Evolutionary conservation across 2,888 invertebrate species (phyloP).

Genomic region (Dryocosmus kuriphilus): DNA sequence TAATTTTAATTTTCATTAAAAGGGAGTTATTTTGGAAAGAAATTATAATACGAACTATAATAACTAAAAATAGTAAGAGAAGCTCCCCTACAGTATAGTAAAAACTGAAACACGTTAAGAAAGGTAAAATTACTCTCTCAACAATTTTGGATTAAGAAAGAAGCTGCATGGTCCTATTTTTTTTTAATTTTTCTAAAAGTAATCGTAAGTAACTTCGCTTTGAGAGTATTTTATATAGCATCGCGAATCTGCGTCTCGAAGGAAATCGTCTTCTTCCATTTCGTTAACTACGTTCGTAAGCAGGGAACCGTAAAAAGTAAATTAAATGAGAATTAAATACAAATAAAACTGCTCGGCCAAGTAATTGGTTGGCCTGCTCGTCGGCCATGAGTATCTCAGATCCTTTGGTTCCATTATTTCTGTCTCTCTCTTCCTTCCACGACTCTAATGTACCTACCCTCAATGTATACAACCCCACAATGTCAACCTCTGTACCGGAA

Average conservation of each 20-base stretch:
- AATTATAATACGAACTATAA: too few relatives aligned
- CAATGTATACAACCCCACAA: slow-evolving; percentile 39
- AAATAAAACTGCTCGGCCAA: slow-evolving; percentile 77
- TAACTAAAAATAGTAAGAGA: too few relatives aligned
- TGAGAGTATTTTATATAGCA: neutral
- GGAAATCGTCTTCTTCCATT: slow-evolving; percentile 69
- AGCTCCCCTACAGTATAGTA: too few relatives aligned
- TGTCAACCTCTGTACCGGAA: slow-evolving; percentile 49
- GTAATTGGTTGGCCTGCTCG: slow-evolving; percentile 73
- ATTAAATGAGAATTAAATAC: slow-evolving; percentile 78
- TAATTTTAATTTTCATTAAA: too few relatives aligned
- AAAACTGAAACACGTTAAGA: too few relatives aligned
- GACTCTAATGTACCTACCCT: slow-evolving; percentile 42
- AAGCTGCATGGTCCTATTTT: too few relatives aligned
- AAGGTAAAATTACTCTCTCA: too few relatives aligned
- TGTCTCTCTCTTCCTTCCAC: slow-evolving; percentile 47
- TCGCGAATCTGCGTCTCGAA: slow-evolving; percentile 60
- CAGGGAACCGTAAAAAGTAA: slow-evolving; percentile 74
- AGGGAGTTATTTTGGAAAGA: too few relatives aligned
- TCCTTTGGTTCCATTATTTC: slow-evolving; percentile 55
- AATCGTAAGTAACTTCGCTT: slow-evolving; percentile 9
- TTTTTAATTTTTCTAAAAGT: neutral
- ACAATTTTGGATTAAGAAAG: too few relatives aligned
- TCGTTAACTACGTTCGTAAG: slow-evolving; percentile 67
- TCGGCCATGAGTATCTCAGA: slow-evolving; percentile 60